These are phyloP conservation scores for Aethina tumida DNA, from an alignment of 1,140 invertebrate genomes.

Conservation along the genomic window DNA sequence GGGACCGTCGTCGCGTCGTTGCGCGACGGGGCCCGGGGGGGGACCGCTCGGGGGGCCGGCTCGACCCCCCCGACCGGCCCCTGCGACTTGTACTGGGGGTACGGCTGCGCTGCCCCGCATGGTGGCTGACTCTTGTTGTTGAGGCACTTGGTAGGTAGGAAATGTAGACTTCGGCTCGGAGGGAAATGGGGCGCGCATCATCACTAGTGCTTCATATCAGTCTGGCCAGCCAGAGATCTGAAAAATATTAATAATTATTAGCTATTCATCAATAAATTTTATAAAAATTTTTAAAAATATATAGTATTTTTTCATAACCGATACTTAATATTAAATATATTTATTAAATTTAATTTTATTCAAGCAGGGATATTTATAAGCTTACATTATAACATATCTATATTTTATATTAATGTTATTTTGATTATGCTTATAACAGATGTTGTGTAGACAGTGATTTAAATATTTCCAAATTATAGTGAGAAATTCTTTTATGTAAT, in stretches of 20 bases:
- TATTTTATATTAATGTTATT: too few species aligned
- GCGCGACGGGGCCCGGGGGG: slow-evolving; percentile 24
- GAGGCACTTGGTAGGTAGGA: slow-evolving; percentile 40
- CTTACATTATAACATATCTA: too few species aligned
- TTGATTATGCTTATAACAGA: too few species aligned
- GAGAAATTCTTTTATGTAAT: too few species aligned
- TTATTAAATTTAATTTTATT: too few species aligned
- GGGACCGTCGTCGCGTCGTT: slow-evolving; percentile 32
- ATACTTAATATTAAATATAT: too few species aligned
- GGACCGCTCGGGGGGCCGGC: slow-evolving; percentile 36
- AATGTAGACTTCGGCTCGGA: slow-evolving; percentile 39
- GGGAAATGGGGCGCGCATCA: slow-evolving; percentile 36
- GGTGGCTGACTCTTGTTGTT: slow-evolving; percentile 38
- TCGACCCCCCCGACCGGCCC: slow-evolving; percentile 36
- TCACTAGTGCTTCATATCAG: slow-evolving; percentile 38
- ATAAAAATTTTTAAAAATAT: background rate
- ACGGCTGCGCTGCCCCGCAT: slow-evolving; percentile 38
- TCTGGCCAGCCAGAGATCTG: slow-evolving; percentile 39
- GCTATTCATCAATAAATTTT: background rate
- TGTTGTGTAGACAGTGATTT: too few species aligned
- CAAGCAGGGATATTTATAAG: slow-evolving; percentile 1
- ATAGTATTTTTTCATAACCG: too few species aligned
- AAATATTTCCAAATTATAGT: too few species aligned
- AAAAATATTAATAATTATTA: slow-evolving; percentile 16
- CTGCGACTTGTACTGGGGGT: slow-evolving; percentile 37